phyloP scores from a whole-genome alignment of 2,113 vertebrate genomes.

The Polypterus bichir region DNA sequence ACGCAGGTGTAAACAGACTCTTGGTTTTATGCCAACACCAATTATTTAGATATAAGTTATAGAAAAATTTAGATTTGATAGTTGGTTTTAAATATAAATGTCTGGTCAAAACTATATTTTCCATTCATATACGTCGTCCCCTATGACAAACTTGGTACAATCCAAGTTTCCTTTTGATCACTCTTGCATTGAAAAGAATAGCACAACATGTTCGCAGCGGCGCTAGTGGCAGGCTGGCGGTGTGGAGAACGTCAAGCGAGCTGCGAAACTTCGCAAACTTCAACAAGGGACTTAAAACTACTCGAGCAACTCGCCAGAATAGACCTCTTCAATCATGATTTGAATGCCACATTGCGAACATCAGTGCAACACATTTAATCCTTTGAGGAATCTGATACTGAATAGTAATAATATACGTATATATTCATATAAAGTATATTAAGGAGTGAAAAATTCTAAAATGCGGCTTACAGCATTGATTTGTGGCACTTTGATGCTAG shows the following conservation, averaged over 20 bases:
- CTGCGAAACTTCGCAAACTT: slow-evolving; percentile 39
- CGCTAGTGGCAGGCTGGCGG: slow-evolving; percentile 2
- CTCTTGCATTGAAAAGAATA: slow-evolving; percentile 20
- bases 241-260: background rate
- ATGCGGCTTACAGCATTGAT: slow-evolving; percentile 41
- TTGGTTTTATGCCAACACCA: too few species aligned
- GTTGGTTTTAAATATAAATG: too few species aligned
- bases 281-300: slow-evolving; percentile 21
- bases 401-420: too few species aligned
- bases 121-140: too few species aligned
- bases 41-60: too few species aligned
- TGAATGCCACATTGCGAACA: slow-evolving; percentile 19
- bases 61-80: too few species aligned
- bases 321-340: slow-evolving; percentile 31
- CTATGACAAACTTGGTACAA: slow-evolving; percentile 30
- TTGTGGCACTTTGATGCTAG: slow-evolving; percentile 36
- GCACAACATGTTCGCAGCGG: slow-evolving; percentile 44
- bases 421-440: too few species aligned
- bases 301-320: slow-evolving; percentile 10
- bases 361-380: too few species aligned
- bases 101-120: too few species aligned
- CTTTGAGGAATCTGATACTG: too few species aligned
- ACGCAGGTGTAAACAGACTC: too few species aligned
- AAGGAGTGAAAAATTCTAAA: slow-evolving; percentile 9
- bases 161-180: slow-evolving; percentile 40